Conservation (phyloP, 2,797 vertebrate genomes). For the Acestrorhynchus altus region DNA sequence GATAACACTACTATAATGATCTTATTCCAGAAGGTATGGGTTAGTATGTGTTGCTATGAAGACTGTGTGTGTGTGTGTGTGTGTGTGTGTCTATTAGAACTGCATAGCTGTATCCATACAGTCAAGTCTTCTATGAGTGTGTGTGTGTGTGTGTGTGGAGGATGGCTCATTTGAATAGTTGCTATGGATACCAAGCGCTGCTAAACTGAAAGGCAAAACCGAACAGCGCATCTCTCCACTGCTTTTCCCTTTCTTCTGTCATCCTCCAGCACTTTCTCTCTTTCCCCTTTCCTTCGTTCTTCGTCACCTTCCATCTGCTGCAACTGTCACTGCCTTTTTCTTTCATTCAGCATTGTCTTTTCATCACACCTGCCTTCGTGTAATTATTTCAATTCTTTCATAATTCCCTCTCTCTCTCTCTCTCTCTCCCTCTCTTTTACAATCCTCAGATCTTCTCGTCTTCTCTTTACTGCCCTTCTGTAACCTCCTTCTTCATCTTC, state of each 20-base stretch:
- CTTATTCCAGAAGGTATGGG: neutral
- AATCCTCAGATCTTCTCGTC: constrained; percentile 13
- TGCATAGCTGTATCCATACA: constrained; percentile 40
- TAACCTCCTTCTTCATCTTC: constrained; percentile 40
- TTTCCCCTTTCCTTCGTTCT: constrained; percentile 18
- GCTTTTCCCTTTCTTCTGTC: constrained; percentile 51
- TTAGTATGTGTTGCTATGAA: constrained; percentile 42
- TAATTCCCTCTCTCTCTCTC: neutral
- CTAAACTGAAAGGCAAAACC: constrained; percentile 68
- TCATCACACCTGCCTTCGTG: constrained; percentile 3
- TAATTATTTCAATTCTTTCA: neutral
- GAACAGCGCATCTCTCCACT: constrained; percentile 63
- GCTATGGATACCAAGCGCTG: constrained; percentile 81
- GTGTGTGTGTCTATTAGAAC: constrained; percentile 46
- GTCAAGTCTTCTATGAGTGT: constrained; percentile 20
- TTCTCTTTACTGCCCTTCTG: constrained; percentile 20
- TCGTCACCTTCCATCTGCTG: constrained; percentile 55
- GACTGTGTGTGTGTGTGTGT: too few relatives aligned
- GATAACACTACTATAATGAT: constrained; percentile 4
- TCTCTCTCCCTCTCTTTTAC: constrained; percentile 1
- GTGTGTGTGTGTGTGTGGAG: constrained; percentile 51
- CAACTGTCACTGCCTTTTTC: constrained; percentile 67
- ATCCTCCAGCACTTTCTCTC: constrained; percentile 38
- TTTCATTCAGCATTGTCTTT: constrained; percentile 13
- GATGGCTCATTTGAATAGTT: constrained; percentile 81